Percentiles rank a stretch among this genome's conserved stretches.
phyloP scores from a whole-genome alignment of 2,113 vertebrate genomes.

The Elaphurus davidianus region DNA sequence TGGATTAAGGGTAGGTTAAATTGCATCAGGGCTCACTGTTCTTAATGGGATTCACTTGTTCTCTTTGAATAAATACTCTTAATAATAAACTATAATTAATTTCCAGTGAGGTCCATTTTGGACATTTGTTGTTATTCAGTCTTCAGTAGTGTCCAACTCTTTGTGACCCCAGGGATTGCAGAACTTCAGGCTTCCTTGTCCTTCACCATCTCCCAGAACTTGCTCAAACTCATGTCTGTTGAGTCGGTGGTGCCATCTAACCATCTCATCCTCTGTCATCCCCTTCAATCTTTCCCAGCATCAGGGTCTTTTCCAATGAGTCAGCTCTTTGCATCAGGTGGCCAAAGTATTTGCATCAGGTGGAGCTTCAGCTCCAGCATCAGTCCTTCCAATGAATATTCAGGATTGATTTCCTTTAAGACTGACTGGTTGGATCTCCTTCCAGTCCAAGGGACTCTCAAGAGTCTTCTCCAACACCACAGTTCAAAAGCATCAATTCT shows the following conservation, averaged over 20 bases:
- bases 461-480: not conserved
- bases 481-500: not conserved
- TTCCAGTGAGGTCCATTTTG: not conserved
- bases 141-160: not conserved
- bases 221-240: not conserved
- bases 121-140: not conserved
- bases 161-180: not conserved
- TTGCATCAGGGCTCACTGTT: not conserved
- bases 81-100: not conserved
- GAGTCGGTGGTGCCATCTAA: not conserved
- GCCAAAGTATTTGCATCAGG: not conserved
- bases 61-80: not conserved
- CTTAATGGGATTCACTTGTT: not conserved
- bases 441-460: not conserved
- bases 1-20: not conserved
- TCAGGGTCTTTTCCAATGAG: not conserved
- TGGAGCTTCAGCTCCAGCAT: not conserved
- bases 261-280: not conserved
- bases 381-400: not conserved
- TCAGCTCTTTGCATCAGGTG: not conserved
- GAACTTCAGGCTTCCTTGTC: not conserved
- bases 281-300: not conserved
- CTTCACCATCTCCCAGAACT: not conserved
- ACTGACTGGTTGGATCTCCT: not conserved
- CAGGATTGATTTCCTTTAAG: not conserved